Percentiles rank a stretch among this genome's conserved stretches.
Evolutionary conservation across 1,140 invertebrate genomes (phyloP).

Genomic region (Brachystomella parvula): DNA sequence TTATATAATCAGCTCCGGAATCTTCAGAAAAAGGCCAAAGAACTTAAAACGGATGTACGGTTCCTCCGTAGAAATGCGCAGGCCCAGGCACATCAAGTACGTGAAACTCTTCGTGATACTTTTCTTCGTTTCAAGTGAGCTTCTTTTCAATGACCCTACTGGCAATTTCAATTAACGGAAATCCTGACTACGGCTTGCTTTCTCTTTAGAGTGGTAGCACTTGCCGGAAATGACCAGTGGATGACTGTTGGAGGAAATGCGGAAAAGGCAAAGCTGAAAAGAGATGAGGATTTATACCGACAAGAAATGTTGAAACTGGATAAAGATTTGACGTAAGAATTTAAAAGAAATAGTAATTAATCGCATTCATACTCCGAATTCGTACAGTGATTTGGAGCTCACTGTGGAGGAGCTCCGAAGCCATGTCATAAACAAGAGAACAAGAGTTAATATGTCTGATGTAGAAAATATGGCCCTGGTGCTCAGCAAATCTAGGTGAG

Average conservation of each 20-base stretch:
- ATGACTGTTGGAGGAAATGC: slow-evolving; percentile 24
- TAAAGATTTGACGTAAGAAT: slow-evolving; percentile 71
- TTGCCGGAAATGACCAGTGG: slow-evolving; percentile 35
- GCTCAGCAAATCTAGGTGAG: slow-evolving; percentile 69
- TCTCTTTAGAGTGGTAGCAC: slow-evolving; percentile 29
- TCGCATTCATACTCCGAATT: background rate
- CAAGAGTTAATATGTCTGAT: slow-evolving; percentile 89
- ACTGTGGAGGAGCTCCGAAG: slow-evolving; percentile 88
- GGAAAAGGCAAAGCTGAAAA: slow-evolving; percentile 47
- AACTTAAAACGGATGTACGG: slow-evolving; percentile 76
- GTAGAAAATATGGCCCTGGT: slow-evolving; percentile 93
- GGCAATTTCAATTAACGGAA: background rate
- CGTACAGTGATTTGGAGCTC: slow-evolving; percentile 72
- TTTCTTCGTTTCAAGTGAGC: slow-evolving; percentile 67
- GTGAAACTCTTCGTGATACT: slow-evolving; percentile 82
- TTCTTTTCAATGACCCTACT: slow-evolving; percentile 5
- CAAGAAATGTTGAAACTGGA: slow-evolving; percentile 83
- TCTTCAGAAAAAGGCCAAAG: slow-evolving; percentile 81
- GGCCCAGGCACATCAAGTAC: slow-evolving; percentile 78
- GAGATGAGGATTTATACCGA: slow-evolving; percentile 77
- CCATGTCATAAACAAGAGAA: slow-evolving; percentile 89
- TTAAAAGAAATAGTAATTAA: background rate
- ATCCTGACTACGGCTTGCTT: background rate
- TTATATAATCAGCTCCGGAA: slow-evolving; percentile 76
- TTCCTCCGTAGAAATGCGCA: slow-evolving; percentile 80